Evolutionary conservation across 2,113 vertebrate species (phyloP).

Genomic region (Thunnus thynnus): DNA sequence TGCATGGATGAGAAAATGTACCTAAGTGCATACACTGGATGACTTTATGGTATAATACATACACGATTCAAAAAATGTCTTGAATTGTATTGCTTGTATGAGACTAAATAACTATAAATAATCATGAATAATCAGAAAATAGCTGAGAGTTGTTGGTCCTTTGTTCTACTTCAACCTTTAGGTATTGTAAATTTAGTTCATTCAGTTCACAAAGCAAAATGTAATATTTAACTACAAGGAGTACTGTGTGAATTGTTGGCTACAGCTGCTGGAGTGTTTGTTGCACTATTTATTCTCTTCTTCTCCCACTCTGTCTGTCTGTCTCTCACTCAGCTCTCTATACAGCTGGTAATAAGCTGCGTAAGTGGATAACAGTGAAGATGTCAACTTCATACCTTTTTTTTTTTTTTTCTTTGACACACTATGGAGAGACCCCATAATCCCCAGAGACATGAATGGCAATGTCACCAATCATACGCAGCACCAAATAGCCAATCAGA

Average conservation of each 20-base stretch:
- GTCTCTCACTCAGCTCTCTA: constrained; percentile 3
- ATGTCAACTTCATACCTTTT: constrained; percentile 22
- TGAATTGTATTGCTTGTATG: neutral
- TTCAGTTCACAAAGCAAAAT: constrained; percentile 19
- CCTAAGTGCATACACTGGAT: too few species aligned
- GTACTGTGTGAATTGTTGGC: neutral
- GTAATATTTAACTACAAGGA: constrained; percentile 15
- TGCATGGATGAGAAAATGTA: neutral
- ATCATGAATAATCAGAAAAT: too few species aligned
- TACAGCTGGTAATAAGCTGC: neutral
- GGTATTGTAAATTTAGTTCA: neutral
- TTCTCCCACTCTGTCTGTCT: neutral
- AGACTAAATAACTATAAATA: neutral
- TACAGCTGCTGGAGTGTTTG: neutral
- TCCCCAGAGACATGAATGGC: constrained; percentile 38
- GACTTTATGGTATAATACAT: too few species aligned
- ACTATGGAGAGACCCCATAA: constrained; percentile 31
- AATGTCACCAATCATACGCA: constrained; percentile 38
- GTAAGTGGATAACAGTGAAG: constrained; percentile 42
- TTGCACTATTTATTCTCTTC: neutral
- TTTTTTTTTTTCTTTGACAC: neutral
- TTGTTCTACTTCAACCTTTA: neutral
- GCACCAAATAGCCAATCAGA: constrained; percentile 62
- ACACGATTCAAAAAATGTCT: too few species aligned
- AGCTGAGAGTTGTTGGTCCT: too few species aligned